Evolutionary conservation across 2,113 vertebrate genomes (phyloP).

Genomic region (Grallaria varia): DNA sequence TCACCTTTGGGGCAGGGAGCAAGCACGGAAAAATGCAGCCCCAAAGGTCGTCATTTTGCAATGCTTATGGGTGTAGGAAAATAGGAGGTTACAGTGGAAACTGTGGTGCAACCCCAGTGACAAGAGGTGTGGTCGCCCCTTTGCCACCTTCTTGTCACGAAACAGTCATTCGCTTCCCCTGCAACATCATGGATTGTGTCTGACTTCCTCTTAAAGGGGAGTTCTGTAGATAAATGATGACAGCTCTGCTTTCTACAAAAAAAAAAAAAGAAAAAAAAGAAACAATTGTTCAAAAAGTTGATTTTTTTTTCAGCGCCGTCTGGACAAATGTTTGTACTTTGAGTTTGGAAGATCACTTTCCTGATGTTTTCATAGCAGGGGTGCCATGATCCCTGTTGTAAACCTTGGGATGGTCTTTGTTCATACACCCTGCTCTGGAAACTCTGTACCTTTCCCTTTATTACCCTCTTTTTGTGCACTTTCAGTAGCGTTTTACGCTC

Average conservation of each 20-base stretch:
- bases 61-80: constrained; percentile 7
- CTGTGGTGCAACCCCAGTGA: constrained; percentile 8
- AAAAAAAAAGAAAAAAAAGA: no score
- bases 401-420: neutral
- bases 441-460: neutral
- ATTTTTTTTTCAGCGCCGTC: neutral
- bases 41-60: constrained; percentile 65
- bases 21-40: constrained; percentile 44
- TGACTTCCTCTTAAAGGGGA: neutral
- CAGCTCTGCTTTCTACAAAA: neutral
- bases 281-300: neutral
- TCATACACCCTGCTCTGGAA: neutral
- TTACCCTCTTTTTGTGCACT: neutral
- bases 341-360: neutral
- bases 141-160: neutral
- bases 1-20: constrained; percentile 48
- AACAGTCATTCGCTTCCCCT: neutral
- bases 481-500: neutral
- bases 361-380: neutral
- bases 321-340: neutral
- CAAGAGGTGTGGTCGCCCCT: neutral
- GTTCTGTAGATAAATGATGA: neutral
- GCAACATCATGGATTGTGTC: neutral
- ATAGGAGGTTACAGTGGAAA: constrained; percentile 26
- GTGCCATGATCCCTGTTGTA: neutral